These are phyloP conservation scores for Enteromius viviparus DNA, from an alignment of 2,797 vertebrate species.

Conservation along the genomic window DNA sequence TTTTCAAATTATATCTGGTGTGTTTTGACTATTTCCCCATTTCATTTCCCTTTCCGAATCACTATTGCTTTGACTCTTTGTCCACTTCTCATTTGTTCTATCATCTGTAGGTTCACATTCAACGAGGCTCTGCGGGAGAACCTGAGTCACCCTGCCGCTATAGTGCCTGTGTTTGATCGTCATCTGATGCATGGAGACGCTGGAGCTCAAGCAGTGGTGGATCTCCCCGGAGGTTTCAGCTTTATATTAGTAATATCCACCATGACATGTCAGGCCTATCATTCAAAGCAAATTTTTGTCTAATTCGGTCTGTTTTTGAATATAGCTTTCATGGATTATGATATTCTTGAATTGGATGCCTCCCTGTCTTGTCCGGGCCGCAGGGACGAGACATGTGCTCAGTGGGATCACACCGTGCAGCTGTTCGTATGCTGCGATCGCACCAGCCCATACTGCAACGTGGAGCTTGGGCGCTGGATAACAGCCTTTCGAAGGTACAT, in stretches of 20 bases:
- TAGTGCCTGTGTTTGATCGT: slow-evolving; percentile 74
- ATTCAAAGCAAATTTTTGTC: background rate
- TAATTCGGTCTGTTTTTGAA: background rate
- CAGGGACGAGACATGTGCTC: slow-evolving; percentile 76
- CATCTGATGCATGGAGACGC: slow-evolving; percentile 76
- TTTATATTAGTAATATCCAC: background rate
- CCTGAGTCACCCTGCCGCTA: slow-evolving; percentile 66
- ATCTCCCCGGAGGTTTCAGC: slow-evolving; percentile 69
- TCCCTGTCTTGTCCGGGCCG: slow-evolving; percentile 77
- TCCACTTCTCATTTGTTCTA: background rate
- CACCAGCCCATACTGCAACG: slow-evolving; percentile 68
- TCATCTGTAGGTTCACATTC: slow-evolving; percentile 77
- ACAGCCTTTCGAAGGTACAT: slow-evolving; percentile 80
- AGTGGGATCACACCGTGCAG: slow-evolving; percentile 83
- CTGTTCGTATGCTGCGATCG: slow-evolving; percentile 77
- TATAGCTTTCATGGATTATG: slow-evolving; percentile 65
- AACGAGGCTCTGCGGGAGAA: slow-evolving; percentile 64
- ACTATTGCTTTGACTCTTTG: background rate
- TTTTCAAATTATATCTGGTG: too few relatives aligned
- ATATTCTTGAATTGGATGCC: slow-evolving; percentile 75
- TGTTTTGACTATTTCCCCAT: too few relatives aligned
- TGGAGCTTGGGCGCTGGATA: slow-evolving; percentile 82
- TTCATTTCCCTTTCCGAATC: too few relatives aligned
- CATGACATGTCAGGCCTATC: background rate
- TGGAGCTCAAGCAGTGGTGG: slow-evolving; percentile 72